Evolutionary conservation across 2,113 vertebrate genomes (phyloP), one percentile per base, ranked within the genome.

Genomic region (Isichthys henryi): DNA sequence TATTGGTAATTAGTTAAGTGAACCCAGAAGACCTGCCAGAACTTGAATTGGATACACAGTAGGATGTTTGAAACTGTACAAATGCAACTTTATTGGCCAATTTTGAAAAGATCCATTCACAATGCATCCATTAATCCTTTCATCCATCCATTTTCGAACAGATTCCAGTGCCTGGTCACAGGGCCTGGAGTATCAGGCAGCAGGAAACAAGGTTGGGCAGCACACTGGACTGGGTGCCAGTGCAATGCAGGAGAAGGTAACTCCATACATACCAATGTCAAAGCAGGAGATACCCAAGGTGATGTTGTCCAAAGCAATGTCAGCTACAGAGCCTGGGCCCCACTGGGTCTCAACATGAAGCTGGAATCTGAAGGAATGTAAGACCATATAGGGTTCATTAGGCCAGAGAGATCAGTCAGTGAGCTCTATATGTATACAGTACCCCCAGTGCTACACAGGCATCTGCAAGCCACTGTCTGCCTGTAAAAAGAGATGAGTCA

Each of bases 271-370:
- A 98, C 97, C 96, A 1, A 94, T 91, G 62, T 91, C 84, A 88
- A 96, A 97, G 94, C 97, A 98, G 85, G 96, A 92, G 48, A 95
- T 94, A 89, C 96, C 96, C 89, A 98, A 92, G 0, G 97, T 95
- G 83, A 98, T 95, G 45, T 97, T 95, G 94, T 98, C 97, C 0
- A 98, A 21, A 70, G 97, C 97, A 39, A 98, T 92, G 90, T 97
- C 96, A 90, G 96, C 97, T 74, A 91, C 93, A 58, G 97, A 97
- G 94, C 96, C 96, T 92, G 93, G 93, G 82, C 86, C 93, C 97
- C 97, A 98, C 87, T 92, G 91, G 35, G 96, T 96, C 52, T 94
- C 93, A 88, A 98, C 91, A 80, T 95, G 96, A 43, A 98, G 89
- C 0, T 92, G 94, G 93, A 98, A 98, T 92, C 97, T 98, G 94